Percentiles rank a stretch among this genome's conserved stretches.
These are phyloP conservation scores for Apteryx owenii DNA, from an alignment of 2,113 vertebrate species.

Conservation along the genomic window DNA sequence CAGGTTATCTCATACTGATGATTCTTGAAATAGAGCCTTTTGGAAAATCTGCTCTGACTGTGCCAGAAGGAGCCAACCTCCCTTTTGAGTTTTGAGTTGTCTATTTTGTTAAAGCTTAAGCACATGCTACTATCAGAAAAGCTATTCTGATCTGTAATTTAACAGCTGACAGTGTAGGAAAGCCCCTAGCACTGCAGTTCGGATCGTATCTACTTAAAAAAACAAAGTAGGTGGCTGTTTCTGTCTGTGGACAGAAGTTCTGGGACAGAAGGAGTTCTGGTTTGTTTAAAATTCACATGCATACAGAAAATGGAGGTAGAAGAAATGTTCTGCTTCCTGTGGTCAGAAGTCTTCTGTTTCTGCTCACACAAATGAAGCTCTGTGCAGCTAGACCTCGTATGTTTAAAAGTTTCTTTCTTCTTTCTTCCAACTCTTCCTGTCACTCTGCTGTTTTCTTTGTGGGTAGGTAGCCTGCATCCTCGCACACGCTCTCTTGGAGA, in stretches of 20 bases:
- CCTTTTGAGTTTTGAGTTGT: background rate
- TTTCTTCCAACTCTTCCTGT: background rate
- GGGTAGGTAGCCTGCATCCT: background rate
- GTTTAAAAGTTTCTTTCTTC: background rate
- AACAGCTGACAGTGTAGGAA: background rate
- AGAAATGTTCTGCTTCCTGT: background rate
- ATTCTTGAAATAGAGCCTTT: background rate
- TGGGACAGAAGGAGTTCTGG: rapidly evolving
- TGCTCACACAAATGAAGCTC: background rate
- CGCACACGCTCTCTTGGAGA: background rate
- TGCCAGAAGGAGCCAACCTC: background rate
- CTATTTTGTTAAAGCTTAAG: background rate
- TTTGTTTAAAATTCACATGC: background rate
- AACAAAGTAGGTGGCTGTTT: background rate
- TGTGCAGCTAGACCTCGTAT: background rate
- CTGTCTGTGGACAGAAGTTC: background rate
- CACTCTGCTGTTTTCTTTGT: background rate
- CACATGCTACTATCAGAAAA: background rate
- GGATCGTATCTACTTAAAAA: background rate
- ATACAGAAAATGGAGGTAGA: background rate
- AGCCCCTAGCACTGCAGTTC: background rate
- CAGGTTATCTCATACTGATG: background rate
- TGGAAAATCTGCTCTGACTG: background rate
- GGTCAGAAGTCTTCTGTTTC: background rate
- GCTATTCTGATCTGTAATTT: background rate